These are phyloP conservation scores for Scaptodrosophila lebanonensis DNA, from an alignment of 1,140 invertebrate species.

Conservation along the genomic window DNA sequence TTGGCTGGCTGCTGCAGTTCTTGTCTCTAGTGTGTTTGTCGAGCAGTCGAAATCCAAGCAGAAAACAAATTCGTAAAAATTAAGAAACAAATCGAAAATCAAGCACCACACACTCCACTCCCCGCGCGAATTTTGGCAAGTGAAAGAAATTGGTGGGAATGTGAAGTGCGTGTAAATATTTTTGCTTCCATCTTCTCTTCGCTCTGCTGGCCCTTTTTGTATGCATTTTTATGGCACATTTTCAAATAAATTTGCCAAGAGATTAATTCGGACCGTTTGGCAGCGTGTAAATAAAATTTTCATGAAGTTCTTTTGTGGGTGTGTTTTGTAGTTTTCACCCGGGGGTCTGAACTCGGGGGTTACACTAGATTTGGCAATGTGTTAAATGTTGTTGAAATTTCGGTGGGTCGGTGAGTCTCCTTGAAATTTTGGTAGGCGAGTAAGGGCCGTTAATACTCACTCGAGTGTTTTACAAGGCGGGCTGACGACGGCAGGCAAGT, in stretches of 20 bases:
- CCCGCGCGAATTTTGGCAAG: not conserved
- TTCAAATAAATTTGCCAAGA: slow-evolving; percentile 74
- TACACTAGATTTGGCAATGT: slow-evolving; percentile 71
- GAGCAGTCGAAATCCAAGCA: slow-evolving; percentile 45
- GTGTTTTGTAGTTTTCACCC: slow-evolving; percentile 32
- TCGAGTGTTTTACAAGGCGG: slow-evolving; percentile 53
- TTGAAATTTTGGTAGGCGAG: slow-evolving; percentile 12
- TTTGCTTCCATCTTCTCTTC: slow-evolving; percentile 10
- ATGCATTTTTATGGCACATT: slow-evolving; percentile 75
- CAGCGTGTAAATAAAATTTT: slow-evolving; percentile 74
- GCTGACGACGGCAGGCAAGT: slow-evolving; percentile 44
- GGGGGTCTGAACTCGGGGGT: slow-evolving; percentile 15
- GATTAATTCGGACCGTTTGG: slow-evolving; percentile 73
- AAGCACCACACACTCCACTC: slow-evolving; percentile 31
- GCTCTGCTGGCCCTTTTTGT: slow-evolving; percentile 31
- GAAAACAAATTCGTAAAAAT: slow-evolving; percentile 72
- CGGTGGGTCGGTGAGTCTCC: slow-evolving; percentile 12
- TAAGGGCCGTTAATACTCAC: slow-evolving; percentile 35
- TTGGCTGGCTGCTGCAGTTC: too few relatives aligned
- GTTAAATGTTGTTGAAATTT: slow-evolving; percentile 74
- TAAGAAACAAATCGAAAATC: slow-evolving; percentile 76
- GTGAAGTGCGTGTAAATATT: not conserved
- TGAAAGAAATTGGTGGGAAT: slow-evolving; percentile 1
- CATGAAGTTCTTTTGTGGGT: slow-evolving; percentile 63
- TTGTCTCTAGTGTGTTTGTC: not conserved